phyloP scores from a whole-genome alignment of 2,113 vertebrate species.

The Cavia porcellus region DNA sequence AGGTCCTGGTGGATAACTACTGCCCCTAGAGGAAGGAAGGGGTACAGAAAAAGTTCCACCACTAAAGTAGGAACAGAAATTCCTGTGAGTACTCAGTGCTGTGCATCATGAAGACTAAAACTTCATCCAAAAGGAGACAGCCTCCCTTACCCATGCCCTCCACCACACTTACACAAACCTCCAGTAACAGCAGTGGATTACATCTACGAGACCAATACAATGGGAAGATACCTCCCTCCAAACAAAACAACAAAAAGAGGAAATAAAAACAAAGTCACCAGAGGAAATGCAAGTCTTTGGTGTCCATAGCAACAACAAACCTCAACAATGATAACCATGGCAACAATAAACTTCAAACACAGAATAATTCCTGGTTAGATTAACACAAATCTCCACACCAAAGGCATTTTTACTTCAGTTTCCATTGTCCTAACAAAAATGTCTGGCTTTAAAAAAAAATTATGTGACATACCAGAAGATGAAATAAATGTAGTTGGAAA shows the following conservation, averaged over 20 bases:
- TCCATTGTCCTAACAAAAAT: background rate
- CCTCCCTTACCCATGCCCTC: background rate
- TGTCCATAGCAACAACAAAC: conserved; percentile 59
- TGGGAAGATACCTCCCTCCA: background rate
- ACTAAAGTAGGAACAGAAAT: background rate
- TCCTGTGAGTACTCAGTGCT: background rate
- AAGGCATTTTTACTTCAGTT: conserved; percentile 1
- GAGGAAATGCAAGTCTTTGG: conserved; percentile 35
- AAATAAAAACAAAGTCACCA: conserved; percentile 36
- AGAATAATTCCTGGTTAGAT: conserved; percentile 1
- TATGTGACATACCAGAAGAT: background rate
- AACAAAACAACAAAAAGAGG: background rate
- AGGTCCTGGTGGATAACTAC: background rate
- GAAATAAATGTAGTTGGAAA: background rate
- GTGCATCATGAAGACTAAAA: background rate
- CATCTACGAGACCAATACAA: background rate
- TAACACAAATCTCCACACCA: conserved; percentile 46
- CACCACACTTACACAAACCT: background rate
- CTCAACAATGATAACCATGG: conserved; percentile 46
- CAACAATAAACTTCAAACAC: conserved; percentile 51
- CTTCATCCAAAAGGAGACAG: background rate
- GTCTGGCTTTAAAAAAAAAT: background rate
- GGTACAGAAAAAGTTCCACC: background rate
- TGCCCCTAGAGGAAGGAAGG: background rate
- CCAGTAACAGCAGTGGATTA: background rate